Conservation (phyloP, 2,113 vertebrate genomes). For the Megalops atlanticus region DNA sequence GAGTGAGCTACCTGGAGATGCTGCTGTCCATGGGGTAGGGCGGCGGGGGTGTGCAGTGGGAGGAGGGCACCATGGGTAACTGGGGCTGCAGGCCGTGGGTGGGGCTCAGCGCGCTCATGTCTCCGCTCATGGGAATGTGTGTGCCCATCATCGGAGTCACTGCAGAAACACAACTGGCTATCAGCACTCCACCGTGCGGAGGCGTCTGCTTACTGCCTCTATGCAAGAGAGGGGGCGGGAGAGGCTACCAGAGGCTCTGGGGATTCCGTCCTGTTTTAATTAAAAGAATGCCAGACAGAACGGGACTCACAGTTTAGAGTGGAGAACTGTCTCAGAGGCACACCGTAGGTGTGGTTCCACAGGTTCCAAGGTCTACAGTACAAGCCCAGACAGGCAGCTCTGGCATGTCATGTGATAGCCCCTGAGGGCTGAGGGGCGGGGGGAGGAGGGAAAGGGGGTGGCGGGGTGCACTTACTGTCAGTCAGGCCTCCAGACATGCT, state of each 20-base stretch:
- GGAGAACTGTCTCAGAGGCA: neutral
- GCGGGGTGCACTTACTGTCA: constrained; percentile 83
- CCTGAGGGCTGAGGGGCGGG: constrained; percentile 3
- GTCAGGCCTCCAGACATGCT: constrained; percentile 86
- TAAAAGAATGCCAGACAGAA: neutral
- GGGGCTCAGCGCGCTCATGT: constrained; percentile 96
- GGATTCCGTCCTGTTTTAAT: neutral
- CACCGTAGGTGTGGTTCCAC: constrained; percentile 35
- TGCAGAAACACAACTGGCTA: constrained; percentile 71
- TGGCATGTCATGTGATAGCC: constrained; percentile 24
- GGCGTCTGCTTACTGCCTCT: neutral
- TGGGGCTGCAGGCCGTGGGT: constrained; percentile 89
- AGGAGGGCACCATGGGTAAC: constrained; percentile 93
- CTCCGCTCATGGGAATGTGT: constrained; percentile 92
- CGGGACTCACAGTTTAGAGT: no score
- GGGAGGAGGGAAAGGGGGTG: neutral
- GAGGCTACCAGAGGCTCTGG: neutral
- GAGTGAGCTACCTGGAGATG: constrained; percentile 89
- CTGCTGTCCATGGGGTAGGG: constrained; percentile 98
- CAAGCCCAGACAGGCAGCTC: constrained; percentile 49
- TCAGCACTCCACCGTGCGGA: constrained; percentile 41
- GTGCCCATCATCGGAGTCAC: constrained; percentile 95
- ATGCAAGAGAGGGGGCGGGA: neutral
- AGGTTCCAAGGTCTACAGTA: constrained; percentile 34
- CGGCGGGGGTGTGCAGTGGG: constrained; percentile 97